A percentile compares a stretch with the other conserved stretches of the same genome.
These are phyloP conservation scores for Lagopus leucura DNA, from an alignment of 2,113 vertebrate genomes.

Conservation along the genomic window DNA sequence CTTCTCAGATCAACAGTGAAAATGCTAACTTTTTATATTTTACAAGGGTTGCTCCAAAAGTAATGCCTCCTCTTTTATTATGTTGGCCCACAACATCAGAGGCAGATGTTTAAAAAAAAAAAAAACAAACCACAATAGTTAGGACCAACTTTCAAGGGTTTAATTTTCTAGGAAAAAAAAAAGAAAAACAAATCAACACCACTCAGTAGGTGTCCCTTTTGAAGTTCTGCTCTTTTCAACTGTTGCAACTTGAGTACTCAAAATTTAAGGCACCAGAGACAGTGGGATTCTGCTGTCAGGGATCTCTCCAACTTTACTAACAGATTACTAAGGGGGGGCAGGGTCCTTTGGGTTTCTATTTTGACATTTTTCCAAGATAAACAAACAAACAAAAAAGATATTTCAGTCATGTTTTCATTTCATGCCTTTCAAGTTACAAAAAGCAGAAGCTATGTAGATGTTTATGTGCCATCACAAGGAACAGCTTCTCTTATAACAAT, in stretches of 20 bases:
- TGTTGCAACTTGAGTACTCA: neutral
- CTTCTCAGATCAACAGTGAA: no score
- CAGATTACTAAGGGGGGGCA: neutral
- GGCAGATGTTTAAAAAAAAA: neutral
- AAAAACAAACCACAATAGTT: neutral
- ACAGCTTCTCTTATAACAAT: neutral
- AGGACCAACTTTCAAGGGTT: neutral
- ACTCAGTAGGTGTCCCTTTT: neutral
- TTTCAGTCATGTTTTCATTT: neutral
- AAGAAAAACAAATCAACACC: neutral
- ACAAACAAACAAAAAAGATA: neutral
- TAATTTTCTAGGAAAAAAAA: neutral
- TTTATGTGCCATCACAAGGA: neutral
- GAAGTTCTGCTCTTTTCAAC: neutral
- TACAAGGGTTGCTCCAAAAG: no score
- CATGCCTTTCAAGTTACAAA: neutral
- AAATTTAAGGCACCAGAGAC: neutral
- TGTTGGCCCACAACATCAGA: no score
- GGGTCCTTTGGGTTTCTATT: neutral
- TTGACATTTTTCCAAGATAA: neutral
- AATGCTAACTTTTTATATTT: no score
- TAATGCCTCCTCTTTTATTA: no score
- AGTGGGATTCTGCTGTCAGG: neutral
- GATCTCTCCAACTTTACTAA: neutral
- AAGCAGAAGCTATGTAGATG: neutral